Evolutionary conservation across 2,888 invertebrate species (phyloP), one percentile per base, ranked within the genome.

Genomic region (Polyploca ridens): DNA sequence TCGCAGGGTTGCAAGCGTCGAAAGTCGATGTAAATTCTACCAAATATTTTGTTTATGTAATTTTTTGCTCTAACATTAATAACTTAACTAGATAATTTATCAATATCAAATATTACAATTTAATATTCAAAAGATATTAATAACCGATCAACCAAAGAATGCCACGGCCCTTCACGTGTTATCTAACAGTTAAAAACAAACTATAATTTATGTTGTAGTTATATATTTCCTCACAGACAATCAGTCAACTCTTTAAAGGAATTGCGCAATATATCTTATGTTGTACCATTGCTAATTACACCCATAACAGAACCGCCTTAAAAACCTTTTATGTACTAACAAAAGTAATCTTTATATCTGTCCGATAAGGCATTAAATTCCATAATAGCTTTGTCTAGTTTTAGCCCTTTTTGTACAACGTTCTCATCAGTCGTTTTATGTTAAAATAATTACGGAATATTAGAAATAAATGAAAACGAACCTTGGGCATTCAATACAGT

Each of bases 361-460:
- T 5, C 13, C 1, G 13, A 27, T 71, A 68, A 14, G 54, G 38
- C 44, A 11, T 66, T 14, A 27, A n/a, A 27, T 33, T 14, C 13
- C 3, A 10, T 54, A 54, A 19, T 10, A n/a, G 54, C 7, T 54
- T 14, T 54, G n/a, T 1, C 4, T 19, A 16, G 54, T 19, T 54
- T 3, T 10, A 54, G 19, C 54, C 54, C 19, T 54, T 54, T n/a
- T 19, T 54, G 4, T 10, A 10, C 8, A 10, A 19, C 0, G 10
- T 19, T 19, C 54, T 16, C 49, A 49, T 73, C 76, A 75, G 73
- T 73, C 59, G 72, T 69, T 66, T 77, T 79, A 85, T 83, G 78
- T 77, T 79, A 77, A 83, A 82, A 84, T 86, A 84, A 86, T 86
- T 77, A 83, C 74, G 77, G 82, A 80, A 84, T 82, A 80, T 77